Evolutionary conservation across 2,797 vertebrate species (phyloP), one percentile per base, ranked within the genome.

Genomic region (Xyrichtys novacula): DNA sequence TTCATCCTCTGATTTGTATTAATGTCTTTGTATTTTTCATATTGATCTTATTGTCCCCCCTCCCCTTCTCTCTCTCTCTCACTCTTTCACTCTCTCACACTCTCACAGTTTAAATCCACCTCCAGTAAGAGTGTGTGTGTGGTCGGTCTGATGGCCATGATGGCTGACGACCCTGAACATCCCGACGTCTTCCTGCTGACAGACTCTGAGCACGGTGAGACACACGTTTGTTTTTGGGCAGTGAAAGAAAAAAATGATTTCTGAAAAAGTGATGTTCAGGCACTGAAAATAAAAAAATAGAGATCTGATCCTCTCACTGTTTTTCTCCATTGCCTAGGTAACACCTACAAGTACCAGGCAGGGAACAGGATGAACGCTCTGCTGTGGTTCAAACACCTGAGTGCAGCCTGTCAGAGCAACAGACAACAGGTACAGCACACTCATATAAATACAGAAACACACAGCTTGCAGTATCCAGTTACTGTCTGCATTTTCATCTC

Each of bases 271-370:
- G n/a, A n/a, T n/a, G n/a, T n/a, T n/a, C n/a, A n/a, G n/a, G n/a
- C n/a, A n/a, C n/a, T n/a, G n/a, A n/a, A n/a, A n/a, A n/a, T n/a
- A n/a, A n/a, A 15, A 63, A 52, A 71, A 0, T 1, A 63, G 53
- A 61, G 48, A 46, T 47, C 42, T 71, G 61, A 65, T 48, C 12
- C 63, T 88, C 3, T 75, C 9, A 1, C 48, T 76, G 55, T 80
- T 77, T 83, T 53, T 83, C 54, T 88, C 78, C 1, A 60, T 88
- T 83, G 65, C 80, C 78, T 76, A 99, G 98, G 98, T 89, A 99
- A 99, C 92, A 99, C 97, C 0, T 99, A 99, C 81, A 99, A 99
- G 91, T 99, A 97, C 90, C 98, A 99, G 90, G 96, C 98, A 70
- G 98, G 97, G 74, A 98, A 93, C 90, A 93, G 94, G 86, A 96